Percentiles rank a stretch among this genome's conserved stretches.
Conservation (phyloP, 92 coral and sea anemone genomes). For the Porites rus region DNA sequence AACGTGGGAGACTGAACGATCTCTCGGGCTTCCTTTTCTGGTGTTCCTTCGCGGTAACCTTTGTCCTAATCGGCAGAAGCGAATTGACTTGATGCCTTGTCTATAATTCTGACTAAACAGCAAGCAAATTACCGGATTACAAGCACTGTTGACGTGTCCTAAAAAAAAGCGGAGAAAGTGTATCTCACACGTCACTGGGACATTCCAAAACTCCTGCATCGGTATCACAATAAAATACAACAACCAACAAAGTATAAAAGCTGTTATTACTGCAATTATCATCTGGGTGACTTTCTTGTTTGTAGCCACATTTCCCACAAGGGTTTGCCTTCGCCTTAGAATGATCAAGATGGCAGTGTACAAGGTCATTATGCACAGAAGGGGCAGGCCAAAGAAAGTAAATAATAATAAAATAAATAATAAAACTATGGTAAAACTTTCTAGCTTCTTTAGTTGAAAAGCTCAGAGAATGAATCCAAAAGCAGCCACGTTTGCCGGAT, state of each 20-base stretch:
- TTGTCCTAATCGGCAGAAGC: background rate
- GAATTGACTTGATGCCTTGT: background rate
- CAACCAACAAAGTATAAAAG: constrained; percentile 33
- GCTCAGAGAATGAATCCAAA: background rate
- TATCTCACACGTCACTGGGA: background rate
- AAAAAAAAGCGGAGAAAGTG: constrained; percentile 23
- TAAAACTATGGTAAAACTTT: constrained; percentile 10
- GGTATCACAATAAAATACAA: constrained; percentile 25
- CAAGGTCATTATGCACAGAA: background rate
- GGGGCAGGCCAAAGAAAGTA: constrained; percentile 17
- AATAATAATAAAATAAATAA: constrained; percentile 16
- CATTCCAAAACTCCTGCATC: constrained; percentile 17
- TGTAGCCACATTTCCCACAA: constrained; percentile 22
- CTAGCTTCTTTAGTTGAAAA: constrained; percentile 19
- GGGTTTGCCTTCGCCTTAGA: constrained; percentile 16
- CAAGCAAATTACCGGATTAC: constrained; percentile 31
- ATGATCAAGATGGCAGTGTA: constrained; percentile 9
- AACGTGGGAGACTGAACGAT: constrained; percentile 18
- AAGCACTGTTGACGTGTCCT: constrained; percentile 28
- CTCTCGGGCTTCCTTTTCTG: background rate
- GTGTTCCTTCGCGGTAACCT: background rate
- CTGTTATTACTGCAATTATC: constrained; percentile 27
- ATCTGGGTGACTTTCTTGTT: constrained; percentile 22
- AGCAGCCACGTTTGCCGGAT: constrained; percentile 7
- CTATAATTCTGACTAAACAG: constrained; percentile 33